Conservation (phyloP, 2,113 vertebrate species). For the Prochilodus magdalenae region DNA sequence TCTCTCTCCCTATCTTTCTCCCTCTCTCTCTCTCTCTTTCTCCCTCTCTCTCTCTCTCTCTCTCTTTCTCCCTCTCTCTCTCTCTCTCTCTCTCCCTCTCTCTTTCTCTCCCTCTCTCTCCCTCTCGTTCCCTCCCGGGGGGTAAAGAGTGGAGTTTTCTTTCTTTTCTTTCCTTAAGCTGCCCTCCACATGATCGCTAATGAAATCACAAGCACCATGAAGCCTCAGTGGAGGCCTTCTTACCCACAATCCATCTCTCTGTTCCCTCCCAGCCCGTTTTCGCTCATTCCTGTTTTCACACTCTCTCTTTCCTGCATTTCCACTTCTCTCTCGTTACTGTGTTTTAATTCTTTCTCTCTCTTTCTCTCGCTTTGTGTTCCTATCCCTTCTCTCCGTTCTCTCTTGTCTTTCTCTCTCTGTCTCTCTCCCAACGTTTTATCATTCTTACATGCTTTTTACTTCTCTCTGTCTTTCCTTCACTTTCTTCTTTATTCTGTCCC, state of each 20-base stretch:
- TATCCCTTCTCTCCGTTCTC: no score
- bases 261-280: not conserved
- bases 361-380: no score
- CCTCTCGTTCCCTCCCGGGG: not conserved
- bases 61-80: not conserved
- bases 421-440: no score
- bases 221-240: constrained; percentile 69
- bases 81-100: not conserved
- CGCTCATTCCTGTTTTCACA: not conserved
- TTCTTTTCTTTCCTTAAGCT: constrained; percentile 62
- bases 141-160: constrained; percentile 27
- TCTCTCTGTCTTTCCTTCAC: no score
- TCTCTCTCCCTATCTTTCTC: not conserved
- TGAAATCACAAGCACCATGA: constrained; percentile 76
- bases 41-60: not conserved
- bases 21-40: not conserved
- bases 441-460: no score
- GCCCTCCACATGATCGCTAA: constrained; percentile 74
- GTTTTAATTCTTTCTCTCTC: not conserved
- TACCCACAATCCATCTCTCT: not conserved
- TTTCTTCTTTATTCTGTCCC: no score
- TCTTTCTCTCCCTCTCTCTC: not conserved
- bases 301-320: constrained; percentile 1
- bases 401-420: no score
- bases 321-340: constrained; percentile 60